Percentiles rank a stretch among this genome's conserved stretches.
Evolutionary conservation across 2,113 vertebrate species (phyloP).

Genomic region (Osmerus mordax): DNA sequence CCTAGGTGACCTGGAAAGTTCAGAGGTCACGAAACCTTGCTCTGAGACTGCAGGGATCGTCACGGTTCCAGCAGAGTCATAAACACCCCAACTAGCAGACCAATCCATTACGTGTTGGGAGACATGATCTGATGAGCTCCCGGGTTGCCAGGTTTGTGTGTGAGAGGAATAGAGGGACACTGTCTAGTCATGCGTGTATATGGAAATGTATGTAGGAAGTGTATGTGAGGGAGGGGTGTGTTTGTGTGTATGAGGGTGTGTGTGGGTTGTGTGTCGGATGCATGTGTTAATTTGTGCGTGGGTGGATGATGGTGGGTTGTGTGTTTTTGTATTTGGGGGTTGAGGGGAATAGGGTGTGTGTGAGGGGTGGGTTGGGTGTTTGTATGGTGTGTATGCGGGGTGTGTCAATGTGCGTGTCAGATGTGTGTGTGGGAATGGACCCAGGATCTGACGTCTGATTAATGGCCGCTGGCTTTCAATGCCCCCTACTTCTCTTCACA

Average conservation of each 20-base stretch:
- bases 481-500: slow-evolving; percentile 46
- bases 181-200: no score
- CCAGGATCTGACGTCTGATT: slow-evolving; percentile 54
- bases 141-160: no score
- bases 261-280: background rate
- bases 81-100: background rate
- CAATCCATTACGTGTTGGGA: no score
- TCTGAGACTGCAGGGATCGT: slow-evolving; percentile 19
- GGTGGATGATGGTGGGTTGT: background rate
- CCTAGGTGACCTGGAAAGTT: slow-evolving; percentile 43
- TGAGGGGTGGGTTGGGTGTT: slow-evolving; percentile 11
- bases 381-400: slow-evolving; percentile 3
- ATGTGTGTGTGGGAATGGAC: slow-evolving; percentile 47
- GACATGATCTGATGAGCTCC: no score
- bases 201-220: background rate
- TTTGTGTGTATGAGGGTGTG: background rate
- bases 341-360: background rate
- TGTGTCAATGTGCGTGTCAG: slow-evolving; percentile 24
- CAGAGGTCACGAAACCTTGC: slow-evolving; percentile 26
- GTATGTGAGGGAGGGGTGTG: background rate
- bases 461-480: slow-evolving; percentile 53
- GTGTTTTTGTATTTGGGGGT: background rate
- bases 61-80: background rate
- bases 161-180: no score
- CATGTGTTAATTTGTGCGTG: background rate